phyloP scores from a whole-genome alignment of 2,113 vertebrate genomes.

The Ovis canadensis region DNA sequence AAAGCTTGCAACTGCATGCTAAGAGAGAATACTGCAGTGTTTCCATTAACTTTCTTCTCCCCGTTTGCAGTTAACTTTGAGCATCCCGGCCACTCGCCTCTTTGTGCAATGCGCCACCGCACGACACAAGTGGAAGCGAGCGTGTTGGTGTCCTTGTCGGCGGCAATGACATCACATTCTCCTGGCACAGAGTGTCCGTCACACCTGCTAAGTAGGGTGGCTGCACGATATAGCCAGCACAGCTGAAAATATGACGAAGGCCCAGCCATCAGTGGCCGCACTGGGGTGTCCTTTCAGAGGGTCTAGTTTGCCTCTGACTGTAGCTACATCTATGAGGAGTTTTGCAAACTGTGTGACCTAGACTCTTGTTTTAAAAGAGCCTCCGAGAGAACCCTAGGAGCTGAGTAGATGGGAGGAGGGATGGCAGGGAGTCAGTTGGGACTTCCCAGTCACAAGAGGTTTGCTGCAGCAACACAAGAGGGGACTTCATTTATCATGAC shows the following conservation, averaged over 20 bases:
- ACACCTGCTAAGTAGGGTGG: slow-evolving; percentile 83
- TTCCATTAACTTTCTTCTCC: slow-evolving; percentile 78
- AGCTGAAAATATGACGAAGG: slow-evolving; percentile 79
- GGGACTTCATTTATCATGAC: slow-evolving; percentile 67
- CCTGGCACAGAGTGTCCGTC: slow-evolving; percentile 79
- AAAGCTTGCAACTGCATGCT: slow-evolving; percentile 83
- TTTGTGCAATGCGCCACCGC: slow-evolving; percentile 64
- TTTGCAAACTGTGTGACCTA: not conserved
- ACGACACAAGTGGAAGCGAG: slow-evolving; percentile 67
- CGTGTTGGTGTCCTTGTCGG: slow-evolving; percentile 67
- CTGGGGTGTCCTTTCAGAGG: slow-evolving; percentile 74
- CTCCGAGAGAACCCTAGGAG: not conserved
- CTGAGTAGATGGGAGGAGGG: not conserved
- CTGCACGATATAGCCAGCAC: slow-evolving; percentile 75
- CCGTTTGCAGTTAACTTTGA: slow-evolving; percentile 81
- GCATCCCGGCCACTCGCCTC: slow-evolving; percentile 66
- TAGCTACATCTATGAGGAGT: not conserved
- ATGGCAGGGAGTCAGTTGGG: not conserved
- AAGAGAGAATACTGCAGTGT: slow-evolving; percentile 80
- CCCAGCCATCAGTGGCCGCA: slow-evolving; percentile 43
- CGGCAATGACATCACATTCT: slow-evolving; percentile 76
- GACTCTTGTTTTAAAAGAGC: not conserved
- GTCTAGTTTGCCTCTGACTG: not conserved
- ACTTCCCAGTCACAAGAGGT: not conserved
- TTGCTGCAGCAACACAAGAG: slow-evolving; percentile 27